Evolutionary conservation across 2,797 vertebrate genomes (phyloP).

Genomic region (Hozukius guyotensis): DNA sequence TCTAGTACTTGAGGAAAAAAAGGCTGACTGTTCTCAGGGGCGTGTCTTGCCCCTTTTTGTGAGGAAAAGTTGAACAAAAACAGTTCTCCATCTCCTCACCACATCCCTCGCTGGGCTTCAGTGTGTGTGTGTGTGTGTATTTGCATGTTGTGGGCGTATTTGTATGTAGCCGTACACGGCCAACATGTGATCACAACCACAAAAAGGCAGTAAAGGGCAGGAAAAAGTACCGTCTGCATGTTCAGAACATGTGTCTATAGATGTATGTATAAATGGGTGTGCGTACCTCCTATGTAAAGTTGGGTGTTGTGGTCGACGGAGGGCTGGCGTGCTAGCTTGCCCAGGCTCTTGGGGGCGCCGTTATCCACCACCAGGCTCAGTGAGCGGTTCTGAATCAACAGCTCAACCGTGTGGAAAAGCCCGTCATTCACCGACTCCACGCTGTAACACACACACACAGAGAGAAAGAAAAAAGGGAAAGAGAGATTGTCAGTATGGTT

Average conservation of each 20-base stretch:
- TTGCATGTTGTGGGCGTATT: slow-evolving; percentile 10
- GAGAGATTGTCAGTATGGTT: slow-evolving; percentile 47
- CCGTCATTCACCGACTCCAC: slow-evolving; percentile 97
- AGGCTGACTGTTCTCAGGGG: neutral
- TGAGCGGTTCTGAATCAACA: slow-evolving; percentile 94
- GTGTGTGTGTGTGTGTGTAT: neutral
- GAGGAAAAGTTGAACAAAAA: slow-evolving; percentile 43
- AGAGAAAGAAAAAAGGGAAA: neutral
- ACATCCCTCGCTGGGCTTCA: slow-evolving; percentile 27
- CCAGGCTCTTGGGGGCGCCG: slow-evolving; percentile 93
- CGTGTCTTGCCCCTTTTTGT: neutral
- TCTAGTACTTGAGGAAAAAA: neutral
- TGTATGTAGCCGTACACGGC: neutral
- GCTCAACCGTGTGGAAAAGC: slow-evolving; percentile 94
- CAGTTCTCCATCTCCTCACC: slow-evolving; percentile 33
- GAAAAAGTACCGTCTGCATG: slow-evolving; percentile 14
- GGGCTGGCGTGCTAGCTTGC: slow-evolving; percentile 92
- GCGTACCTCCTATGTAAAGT: slow-evolving; percentile 95
- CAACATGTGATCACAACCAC: slow-evolving; percentile 33
- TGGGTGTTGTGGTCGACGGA: slow-evolving; percentile 90
- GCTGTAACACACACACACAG: slow-evolving; percentile 72
- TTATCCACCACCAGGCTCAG: slow-evolving; percentile 97
- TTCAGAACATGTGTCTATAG: neutral
- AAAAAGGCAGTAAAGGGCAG: neutral
- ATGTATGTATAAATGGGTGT: neutral